phyloP scores from a whole-genome alignment of 2,888 invertebrate species.

The Chalcis sispes region DNA sequence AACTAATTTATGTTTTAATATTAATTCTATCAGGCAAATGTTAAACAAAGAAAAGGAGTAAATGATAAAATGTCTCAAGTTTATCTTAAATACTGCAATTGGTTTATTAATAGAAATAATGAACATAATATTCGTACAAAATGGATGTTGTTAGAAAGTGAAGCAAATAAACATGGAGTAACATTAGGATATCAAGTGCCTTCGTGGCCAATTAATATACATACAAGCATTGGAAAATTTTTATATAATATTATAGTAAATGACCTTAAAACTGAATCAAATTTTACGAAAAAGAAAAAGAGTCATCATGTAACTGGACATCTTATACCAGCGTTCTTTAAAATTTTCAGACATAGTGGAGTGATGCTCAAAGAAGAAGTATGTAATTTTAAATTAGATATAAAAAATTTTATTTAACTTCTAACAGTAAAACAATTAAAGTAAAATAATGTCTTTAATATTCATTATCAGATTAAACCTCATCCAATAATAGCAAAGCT shows the following conservation, averaged over 20 bases:
- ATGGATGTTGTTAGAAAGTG: conserved; percentile 83
- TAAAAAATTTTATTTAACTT: neutral
- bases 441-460: neutral
- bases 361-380: conserved; percentile 83
- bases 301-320: conserved; percentile 77
- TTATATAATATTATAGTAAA: conserved; percentile 91
- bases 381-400: conserved; percentile 29
- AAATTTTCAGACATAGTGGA: conserved; percentile 84
- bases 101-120: conserved; percentile 78
- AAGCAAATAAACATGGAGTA: conserved; percentile 63
- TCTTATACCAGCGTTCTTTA: conserved; percentile 88
- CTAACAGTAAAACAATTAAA: neutral
- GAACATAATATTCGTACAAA: conserved; percentile 78
- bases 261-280: conserved; percentile 89
- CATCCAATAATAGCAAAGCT: conserved; percentile 87
- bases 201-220: conserved; percentile 83
- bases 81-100: conserved; percentile 82
- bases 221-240: conserved; percentile 86
- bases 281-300: conserved; percentile 75
- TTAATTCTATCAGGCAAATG: conserved; percentile 77
- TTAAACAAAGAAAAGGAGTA: conserved; percentile 82
- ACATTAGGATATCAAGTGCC: conserved; percentile 78
- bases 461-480: conserved; percentile 80
- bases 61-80: conserved; percentile 81
- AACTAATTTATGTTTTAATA: neutral